Base-by-base conservation (phyloP, 2,797 vertebrate genomes). In the Tachyglossus aculeatus region DNA sequence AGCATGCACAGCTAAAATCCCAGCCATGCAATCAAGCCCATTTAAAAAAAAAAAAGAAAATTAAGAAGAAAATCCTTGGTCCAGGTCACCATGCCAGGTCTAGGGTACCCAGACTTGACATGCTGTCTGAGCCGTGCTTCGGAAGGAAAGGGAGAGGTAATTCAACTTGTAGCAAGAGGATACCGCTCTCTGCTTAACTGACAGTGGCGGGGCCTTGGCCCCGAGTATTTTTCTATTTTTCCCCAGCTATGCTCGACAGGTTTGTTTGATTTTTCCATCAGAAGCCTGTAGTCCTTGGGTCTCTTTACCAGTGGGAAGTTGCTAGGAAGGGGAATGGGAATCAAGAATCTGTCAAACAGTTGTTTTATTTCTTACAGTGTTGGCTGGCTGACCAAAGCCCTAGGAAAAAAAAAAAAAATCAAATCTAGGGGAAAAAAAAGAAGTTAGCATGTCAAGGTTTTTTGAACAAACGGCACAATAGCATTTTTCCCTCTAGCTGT, bases 361-460 rank as follows among this genome's bases (percentile, higher is more conserved):
- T 80, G 48, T 80, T 86, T 87, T 79, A 77, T 86, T 86, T 88
- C 78, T 76, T 84, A 71, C 67, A 73, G 77, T 18, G 13, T 66
- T 70, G 77, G 82, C 83, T 81, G 83, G 55, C 79, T 83, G 71
- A 85, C 78, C 85, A 87, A 82, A 87, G 87, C 82, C 81, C 78
- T 77, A 88, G 81, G 63, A 56, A 40, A 15, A 48, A 81, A 58
- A 69, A 48, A 58, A 21, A 55, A 65, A n/a, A 52, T 87, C 84
- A 81, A 83, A 86, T 77, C 83, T 57, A 88, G 79, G 75, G 86
- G 87, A 83, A 87, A 82, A 12, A 66, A 61, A 87, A 85, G 65
- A 82, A 72, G 81, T 87, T 84, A 87, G 71, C 51, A 9, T 86
- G 85, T 88, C 88, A 89, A 90, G 86, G 84, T 82, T 88, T 84